phyloP scores from a whole-genome alignment of 2,113 vertebrate genomes.

The Gopherus flavomarginatus region DNA sequence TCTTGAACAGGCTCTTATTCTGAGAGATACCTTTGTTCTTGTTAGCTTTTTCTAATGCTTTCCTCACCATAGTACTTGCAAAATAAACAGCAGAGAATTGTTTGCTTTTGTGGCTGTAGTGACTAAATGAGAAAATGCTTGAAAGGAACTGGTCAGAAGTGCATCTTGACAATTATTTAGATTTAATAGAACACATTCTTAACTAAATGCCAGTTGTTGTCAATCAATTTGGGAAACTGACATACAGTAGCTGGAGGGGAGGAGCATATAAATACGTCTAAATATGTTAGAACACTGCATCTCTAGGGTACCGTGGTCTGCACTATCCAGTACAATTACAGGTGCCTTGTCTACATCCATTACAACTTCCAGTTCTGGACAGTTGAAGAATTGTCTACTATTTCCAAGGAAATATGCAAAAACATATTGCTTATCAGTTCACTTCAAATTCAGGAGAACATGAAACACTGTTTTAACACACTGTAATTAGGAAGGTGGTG shows the following conservation, averaged over 20 bases:
- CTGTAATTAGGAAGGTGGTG: background rate
- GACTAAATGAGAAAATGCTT: background rate
- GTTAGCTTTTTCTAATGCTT: background rate
- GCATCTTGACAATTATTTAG: background rate
- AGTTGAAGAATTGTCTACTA: background rate
- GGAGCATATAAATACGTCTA: accelerated
- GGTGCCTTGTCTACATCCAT: background rate
- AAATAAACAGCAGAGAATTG: background rate
- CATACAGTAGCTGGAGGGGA: accelerated
- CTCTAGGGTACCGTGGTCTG: background rate
- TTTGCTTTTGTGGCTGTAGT: background rate
- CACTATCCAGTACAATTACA: too few species aligned
- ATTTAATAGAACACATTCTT: background rate
- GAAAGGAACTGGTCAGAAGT: background rate
- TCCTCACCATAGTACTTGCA: background rate
- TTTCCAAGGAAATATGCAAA: background rate
- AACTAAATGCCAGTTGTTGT: accelerated
- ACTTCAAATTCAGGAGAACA: background rate
- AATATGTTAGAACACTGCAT: background rate
- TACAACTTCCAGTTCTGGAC: background rate
- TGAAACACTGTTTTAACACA: background rate
- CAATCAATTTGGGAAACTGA: accelerated
- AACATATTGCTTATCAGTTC: background rate
- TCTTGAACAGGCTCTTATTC: accelerated
- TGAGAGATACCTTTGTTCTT: background rate